Evolutionary conservation across 2,113 vertebrate genomes (phyloP).

Genomic region (Edolisoma coerulescens): DNA sequence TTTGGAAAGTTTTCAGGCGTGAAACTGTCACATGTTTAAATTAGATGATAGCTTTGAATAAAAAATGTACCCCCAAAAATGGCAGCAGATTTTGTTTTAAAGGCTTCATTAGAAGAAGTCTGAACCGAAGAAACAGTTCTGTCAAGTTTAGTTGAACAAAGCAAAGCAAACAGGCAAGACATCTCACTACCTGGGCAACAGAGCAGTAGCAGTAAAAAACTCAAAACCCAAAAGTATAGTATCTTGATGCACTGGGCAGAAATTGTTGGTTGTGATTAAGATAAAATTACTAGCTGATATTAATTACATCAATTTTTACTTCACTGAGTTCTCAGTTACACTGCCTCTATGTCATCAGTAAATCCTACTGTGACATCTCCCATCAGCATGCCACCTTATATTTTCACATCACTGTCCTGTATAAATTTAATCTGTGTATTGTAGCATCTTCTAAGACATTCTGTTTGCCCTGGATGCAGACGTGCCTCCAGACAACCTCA

Average conservation of each 20-base stretch:
- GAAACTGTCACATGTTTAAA: background rate
- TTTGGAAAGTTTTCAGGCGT: background rate
- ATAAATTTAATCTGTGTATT: background rate
- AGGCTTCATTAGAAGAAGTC: background rate
- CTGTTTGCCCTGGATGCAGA: background rate
- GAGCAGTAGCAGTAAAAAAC: background rate
- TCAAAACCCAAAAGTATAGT: fast-evolving
- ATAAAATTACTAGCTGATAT: background rate
- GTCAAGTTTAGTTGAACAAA: background rate
- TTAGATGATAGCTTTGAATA: background rate
- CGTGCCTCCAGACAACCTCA: background rate
- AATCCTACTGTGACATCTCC: background rate
- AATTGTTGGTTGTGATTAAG: background rate
- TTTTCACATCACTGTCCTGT: background rate
- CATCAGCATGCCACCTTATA: background rate
- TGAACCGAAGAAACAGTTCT: background rate
- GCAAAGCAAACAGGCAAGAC: background rate
- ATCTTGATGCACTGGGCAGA: background rate
- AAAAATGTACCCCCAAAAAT: background rate
- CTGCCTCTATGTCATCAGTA: background rate
- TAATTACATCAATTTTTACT: background rate
- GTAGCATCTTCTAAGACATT: background rate
- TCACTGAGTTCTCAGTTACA: background rate
- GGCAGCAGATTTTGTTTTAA: background rate
- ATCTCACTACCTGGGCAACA: background rate